Evolutionary conservation across 1,140 invertebrate genomes (phyloP), one percentile per base, ranked within the genome.

Genomic region (Diploscapter pachys): DNA sequence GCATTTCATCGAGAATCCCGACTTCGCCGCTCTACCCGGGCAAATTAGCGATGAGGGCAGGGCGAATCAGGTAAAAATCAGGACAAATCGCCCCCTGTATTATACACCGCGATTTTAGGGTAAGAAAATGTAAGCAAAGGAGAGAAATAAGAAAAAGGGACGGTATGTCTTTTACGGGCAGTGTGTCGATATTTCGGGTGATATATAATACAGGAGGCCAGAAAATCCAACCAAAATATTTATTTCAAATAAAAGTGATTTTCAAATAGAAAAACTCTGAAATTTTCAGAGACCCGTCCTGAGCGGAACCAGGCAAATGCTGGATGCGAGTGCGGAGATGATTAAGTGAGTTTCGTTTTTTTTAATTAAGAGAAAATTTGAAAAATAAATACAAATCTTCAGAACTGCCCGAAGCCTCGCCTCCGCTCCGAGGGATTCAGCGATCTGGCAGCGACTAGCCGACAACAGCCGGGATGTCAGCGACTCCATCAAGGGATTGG

Each of bases 401-500:
- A 31, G 31, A 31, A 90, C 91, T 79, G 90, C 94, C 0, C 94
- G 95, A 0, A 95, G 95, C 85, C 92, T 91, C 71, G 87, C 98
- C 51, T 93, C 93, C 3, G 89, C 95, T 0, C 91, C 92, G 73
- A 93, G 94, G 78, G 95, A 98, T 88, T 92, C 94, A 2, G 90
- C 92, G 3, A 93, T 93, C 4, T 98, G 96, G 93, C 94, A 96
- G 84, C 88, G 92, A 59, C 89, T 98, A 67, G 94, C 95, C 0
- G 91, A 91, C 80, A 93, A 96, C 86, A 96, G 93, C 81, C 96
- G 95, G 86, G 92, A 91, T 80, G 94, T 98, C 0, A 96, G 94
- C 11, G 95, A 98, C 84, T 93, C 94, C 0, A 97, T 99, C 79
- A 98, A 98, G 86, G 90, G 91, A 9, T 88, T 98, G 4, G 31